Conservation (phyloP, 37 sponge, comb jelly and placozoan genomes). For the Theonella swinhoei region DNA sequence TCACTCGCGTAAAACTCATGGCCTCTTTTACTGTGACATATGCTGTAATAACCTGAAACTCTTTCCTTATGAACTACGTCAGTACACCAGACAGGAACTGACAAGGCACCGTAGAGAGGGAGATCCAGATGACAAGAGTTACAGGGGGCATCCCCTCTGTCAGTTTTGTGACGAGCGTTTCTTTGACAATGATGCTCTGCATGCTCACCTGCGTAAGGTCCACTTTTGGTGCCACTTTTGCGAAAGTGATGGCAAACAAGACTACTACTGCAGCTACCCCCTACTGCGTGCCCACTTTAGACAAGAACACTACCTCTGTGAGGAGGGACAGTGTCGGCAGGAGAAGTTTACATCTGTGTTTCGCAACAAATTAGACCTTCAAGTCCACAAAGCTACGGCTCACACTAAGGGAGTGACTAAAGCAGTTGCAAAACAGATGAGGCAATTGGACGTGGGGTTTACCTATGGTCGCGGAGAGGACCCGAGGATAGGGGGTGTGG, state of each 20-base stretch:
- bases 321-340: conserved; percentile 67
- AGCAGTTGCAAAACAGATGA: conserved; percentile 63
- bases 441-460: conserved; percentile 64
- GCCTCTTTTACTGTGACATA: conserved; percentile 70
- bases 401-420: conserved; percentile 72
- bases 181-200: conserved; percentile 85
- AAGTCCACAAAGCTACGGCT: conserved; percentile 71
- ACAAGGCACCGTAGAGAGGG: conserved; percentile 66
- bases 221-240: conserved; percentile 97
- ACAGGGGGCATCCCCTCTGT: conserved; percentile 92
- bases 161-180: conserved; percentile 86
- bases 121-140: conserved; percentile 66
- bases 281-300: conserved; percentile 72
- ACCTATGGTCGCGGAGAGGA: conserved; percentile 8
- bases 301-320: conserved; percentile 87
- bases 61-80: conserved; percentile 72
- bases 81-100: conserved; percentile 76
- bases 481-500: background rate
- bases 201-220: conserved; percentile 72
- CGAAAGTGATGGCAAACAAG: conserved; percentile 77
- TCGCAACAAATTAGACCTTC: conserved; percentile 74
- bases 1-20: conserved; percentile 68
- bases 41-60: conserved; percentile 78
- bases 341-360: conserved; percentile 79
- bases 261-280: conserved; percentile 65